A percentile compares a stretch with the other conserved stretches of the same genome.
phyloP scores from a whole-genome alignment of 2,113 vertebrate genomes.

The Mobula birostris region DNA sequence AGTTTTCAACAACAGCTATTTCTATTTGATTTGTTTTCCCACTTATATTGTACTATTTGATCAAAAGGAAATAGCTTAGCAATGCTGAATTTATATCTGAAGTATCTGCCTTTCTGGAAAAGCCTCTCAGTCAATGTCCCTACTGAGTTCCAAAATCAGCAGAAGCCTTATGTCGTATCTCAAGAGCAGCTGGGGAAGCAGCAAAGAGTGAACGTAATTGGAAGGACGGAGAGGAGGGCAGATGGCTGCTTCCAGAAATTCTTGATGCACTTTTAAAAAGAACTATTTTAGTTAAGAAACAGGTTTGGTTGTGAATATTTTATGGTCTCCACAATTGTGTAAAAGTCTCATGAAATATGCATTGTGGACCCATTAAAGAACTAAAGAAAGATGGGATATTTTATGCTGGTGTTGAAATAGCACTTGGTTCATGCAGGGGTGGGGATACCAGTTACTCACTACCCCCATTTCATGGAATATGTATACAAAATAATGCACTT shows the following conservation, averaged over 20 bases:
- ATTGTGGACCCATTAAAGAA: slow-evolving; percentile 20
- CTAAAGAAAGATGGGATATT: neutral
- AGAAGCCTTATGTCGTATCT: neutral
- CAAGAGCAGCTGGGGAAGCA: neutral
- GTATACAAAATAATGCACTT: neutral
- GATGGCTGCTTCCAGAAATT: slow-evolving; percentile 19
- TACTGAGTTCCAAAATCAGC: neutral
- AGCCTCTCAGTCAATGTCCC: neutral
- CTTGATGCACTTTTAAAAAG: neutral
- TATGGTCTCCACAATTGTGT: neutral
- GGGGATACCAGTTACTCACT: neutral
- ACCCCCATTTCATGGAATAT: neutral
- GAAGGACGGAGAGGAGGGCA: neutral
- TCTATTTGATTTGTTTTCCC: too few relatives aligned
- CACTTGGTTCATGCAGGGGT: neutral
- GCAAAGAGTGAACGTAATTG: neutral
- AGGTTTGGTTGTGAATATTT: slow-evolving; percentile 22
- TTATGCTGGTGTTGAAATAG: neutral
- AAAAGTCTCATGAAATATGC: neutral
- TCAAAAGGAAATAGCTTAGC: neutral
- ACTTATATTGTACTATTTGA: neutral
- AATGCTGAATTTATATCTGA: neutral
- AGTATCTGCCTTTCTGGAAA: neutral
- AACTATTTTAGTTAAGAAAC: slow-evolving; percentile 25
- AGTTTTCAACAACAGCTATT: too few relatives aligned